phyloP scores from a whole-genome alignment of 2,797 vertebrate species.

The Spheniscus humboldti region DNA sequence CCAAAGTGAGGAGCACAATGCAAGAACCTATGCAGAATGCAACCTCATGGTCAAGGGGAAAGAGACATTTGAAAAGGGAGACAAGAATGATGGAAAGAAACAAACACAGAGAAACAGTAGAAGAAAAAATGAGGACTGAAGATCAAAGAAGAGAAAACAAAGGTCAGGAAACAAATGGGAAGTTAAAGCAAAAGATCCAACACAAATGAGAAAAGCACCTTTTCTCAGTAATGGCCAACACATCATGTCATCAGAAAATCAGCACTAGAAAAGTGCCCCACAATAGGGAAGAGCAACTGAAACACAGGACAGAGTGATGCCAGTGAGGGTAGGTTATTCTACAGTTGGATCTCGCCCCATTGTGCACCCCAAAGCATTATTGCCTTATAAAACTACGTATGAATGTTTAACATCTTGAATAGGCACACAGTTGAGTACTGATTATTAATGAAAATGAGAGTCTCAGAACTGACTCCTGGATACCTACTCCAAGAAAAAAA shows the following conservation, averaged over 20 bases:
- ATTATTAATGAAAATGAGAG: not conserved
- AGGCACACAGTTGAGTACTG: not conserved
- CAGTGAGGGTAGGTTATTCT: not conserved
- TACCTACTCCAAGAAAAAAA: not conserved
- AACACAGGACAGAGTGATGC: not conserved
- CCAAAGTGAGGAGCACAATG: not conserved
- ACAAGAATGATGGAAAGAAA: not conserved
- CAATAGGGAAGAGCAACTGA: not conserved
- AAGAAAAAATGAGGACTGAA: not conserved
- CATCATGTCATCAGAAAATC: not conserved
- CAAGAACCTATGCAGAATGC: not conserved
- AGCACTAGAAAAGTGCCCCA: not conserved
- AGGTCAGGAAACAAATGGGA: not conserved
- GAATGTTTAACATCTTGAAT: not conserved
- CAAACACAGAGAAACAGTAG: not conserved
- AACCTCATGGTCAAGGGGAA: not conserved
- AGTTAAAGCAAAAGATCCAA: not conserved
- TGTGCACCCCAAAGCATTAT: not conserved
- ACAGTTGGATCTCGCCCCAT: not conserved
- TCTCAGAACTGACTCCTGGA: not conserved
- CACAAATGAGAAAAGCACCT: not conserved
- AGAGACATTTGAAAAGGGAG: not conserved
- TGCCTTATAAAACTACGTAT: not conserved
- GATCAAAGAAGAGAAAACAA: not conserved
- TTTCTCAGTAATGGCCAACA: not conserved